phyloP scores from a whole-genome alignment of 2,797 vertebrate genomes.

The Menidia menidia region DNA sequence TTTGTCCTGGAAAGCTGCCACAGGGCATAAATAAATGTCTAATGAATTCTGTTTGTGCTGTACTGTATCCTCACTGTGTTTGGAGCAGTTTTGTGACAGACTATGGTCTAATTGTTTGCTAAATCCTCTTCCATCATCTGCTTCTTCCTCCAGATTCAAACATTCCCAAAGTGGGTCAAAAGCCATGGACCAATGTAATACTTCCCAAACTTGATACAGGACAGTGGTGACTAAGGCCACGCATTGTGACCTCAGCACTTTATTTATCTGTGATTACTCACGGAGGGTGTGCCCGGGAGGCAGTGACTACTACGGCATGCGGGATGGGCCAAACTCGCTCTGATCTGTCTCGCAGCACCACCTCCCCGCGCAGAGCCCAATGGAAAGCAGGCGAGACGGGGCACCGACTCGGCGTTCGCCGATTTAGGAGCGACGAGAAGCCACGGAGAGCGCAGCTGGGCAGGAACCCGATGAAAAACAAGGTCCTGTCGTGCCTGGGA shows the following conservation, averaged over 20 bases:
- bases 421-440: constrained; percentile 31
- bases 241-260: constrained; percentile 23
- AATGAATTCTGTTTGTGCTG: neutral
- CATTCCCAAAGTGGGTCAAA: neutral
- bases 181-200: neutral
- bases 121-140: constrained; percentile 25
- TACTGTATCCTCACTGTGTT: neutral
- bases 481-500: constrained; percentile 72
- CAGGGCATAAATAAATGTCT: neutral
- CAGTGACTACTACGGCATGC: constrained; percentile 75
- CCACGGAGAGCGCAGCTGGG: constrained; percentile 48
- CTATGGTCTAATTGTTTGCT: constrained; percentile 6
- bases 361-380: constrained; percentile 49
- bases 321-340: constrained; percentile 82
- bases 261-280: constrained; percentile 16
- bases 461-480: constrained; percentile 76
- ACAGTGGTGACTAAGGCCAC: constrained; percentile 51
- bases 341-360: constrained; percentile 44
- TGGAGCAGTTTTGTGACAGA: neutral
- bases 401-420: constrained; percentile 42
- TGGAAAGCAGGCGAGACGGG: constrained; percentile 55
- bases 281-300: constrained; percentile 68
- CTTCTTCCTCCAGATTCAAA: constrained; percentile 55
- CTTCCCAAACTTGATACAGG: constrained; percentile 10
- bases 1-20: too few species aligned